Evolutionary conservation across 2,888 invertebrate species (phyloP).

Genomic region (Tiliacea aurago): DNA sequence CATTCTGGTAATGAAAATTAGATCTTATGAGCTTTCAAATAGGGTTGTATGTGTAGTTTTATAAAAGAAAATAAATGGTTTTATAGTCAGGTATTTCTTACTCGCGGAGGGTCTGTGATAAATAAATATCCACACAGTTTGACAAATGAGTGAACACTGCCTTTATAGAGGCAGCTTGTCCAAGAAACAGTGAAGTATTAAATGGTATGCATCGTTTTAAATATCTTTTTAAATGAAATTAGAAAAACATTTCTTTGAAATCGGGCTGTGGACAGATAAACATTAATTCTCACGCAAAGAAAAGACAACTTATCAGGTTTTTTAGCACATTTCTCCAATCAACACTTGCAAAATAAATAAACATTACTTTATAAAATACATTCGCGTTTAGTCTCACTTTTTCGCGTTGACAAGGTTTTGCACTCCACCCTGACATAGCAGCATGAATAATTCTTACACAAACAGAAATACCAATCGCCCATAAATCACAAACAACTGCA

Average conservation of each 20-base stretch:
- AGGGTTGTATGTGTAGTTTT: conserved; percentile 46
- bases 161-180: conserved; percentile 83
- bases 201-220: conserved; percentile 65
- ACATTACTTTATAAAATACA: not conserved
- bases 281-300: conserved; percentile 34
- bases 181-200: conserved; percentile 66
- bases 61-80: conserved; percentile 42
- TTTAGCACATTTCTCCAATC: conserved; percentile 7
- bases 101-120: conserved; percentile 87
- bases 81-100: conserved; percentile 80
- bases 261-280: conserved; percentile 19
- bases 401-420: conserved; percentile 31
- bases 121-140: conserved; percentile 87
- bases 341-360: conserved; percentile 4
- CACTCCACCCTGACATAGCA: conserved; percentile 29
- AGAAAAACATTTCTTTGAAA: conserved; percentile 63
- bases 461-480: conserved; percentile 27
- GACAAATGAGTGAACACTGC: conserved; percentile 89
- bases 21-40: conserved; percentile 50
- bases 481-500: conserved; percentile 47
- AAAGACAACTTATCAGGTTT: conserved; percentile 2
- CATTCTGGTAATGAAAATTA: conserved; percentile 49
- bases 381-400: conserved; percentile 9
- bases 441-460: conserved; percentile 37
- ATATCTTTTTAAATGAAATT: conserved; percentile 61